Evolutionary conservation across 2,888 invertebrate species (phyloP).

Genomic region (Mechanitis messenoides): DNA sequence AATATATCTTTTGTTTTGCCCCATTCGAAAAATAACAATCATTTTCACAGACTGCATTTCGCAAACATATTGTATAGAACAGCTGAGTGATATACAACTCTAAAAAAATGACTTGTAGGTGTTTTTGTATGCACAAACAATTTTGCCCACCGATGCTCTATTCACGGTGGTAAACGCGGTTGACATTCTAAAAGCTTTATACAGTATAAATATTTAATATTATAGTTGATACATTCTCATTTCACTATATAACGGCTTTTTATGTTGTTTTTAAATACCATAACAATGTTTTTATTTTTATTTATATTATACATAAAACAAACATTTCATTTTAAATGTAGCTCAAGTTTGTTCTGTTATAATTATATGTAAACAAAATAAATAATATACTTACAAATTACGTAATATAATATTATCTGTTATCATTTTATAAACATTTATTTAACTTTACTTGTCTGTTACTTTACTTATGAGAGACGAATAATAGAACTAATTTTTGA

Average conservation of each 20-base stretch:
- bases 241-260: neutral
- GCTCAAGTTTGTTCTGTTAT: too few relatives aligned
- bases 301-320: too few relatives aligned
- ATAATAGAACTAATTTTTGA: too few relatives aligned
- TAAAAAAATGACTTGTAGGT: constrained; percentile 23
- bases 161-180: constrained; percentile 25
- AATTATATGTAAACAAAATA: too few relatives aligned
- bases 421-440: too few relatives aligned
- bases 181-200: constrained; percentile 25
- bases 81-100: constrained; percentile 21
- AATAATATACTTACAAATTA: too few relatives aligned
- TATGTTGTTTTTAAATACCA: neutral
- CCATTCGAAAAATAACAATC: constrained; percentile 24
- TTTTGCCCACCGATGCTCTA: constrained; percentile 24
- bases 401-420: too few relatives aligned
- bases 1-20: constrained; percentile 19
- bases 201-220: constrained; percentile 8
- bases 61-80: constrained; percentile 25
- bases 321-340: too few relatives aligned
- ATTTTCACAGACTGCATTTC: constrained; percentile 24
- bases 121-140: constrained; percentile 29
- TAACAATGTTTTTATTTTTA: too few relatives aligned
- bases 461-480: too few relatives aligned
- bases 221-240: constrained; percentile 3
- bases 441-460: too few relatives aligned